A percentile compares a stretch with the other conserved stretches of the same genome.
Conservation (phyloP, 1,140 invertebrate species). For the Cardiocondyla obscurior region DNA sequence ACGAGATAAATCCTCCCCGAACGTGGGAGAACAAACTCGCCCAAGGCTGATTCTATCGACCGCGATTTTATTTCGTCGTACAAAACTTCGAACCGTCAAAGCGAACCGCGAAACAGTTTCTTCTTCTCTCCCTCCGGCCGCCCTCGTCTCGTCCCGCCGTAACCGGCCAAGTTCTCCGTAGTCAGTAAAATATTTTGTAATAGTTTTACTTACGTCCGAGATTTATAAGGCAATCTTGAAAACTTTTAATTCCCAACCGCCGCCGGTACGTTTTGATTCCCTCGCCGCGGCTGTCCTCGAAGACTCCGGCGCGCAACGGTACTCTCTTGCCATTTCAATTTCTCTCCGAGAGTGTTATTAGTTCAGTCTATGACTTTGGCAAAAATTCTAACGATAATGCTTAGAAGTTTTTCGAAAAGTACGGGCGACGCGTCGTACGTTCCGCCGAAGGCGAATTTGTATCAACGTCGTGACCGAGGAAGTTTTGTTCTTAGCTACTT, state of each 20-base stretch:
- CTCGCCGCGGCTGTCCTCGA: slow-evolving; percentile 24
- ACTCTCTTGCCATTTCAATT: slow-evolving; percentile 35
- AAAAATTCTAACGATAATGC: slow-evolving; percentile 54
- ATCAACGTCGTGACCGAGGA: background rate
- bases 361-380: slow-evolving; percentile 41
- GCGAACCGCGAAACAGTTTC: slow-evolving; percentile 7
- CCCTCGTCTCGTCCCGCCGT: background rate
- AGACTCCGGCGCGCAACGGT: background rate
- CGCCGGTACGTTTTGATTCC: slow-evolving; percentile 36
- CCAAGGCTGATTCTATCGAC: slow-evolving; percentile 7
- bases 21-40: background rate
- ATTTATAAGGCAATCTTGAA: slow-evolving; percentile 53
- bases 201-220: slow-evolving; percentile 46
- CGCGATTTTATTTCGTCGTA: slow-evolving; percentile 22
- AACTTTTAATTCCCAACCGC: slow-evolving; percentile 52
- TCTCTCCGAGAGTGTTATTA: slow-evolving; percentile 41
- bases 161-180: slow-evolving; percentile 5
- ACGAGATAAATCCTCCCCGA: background rate
- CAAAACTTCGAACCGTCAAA: slow-evolving; percentile 33
- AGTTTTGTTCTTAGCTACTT: slow-evolving; percentile 15
- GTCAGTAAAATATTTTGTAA: slow-evolving; percentile 46
- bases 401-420: slow-evolving; percentile 11
- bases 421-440: background rate
- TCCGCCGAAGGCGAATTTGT: background rate
- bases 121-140: background rate